Evolutionary conservation across 2,797 vertebrate species (phyloP), one percentile per base, ranked within the genome.

Genomic region (Sebastes itinus): DNA sequence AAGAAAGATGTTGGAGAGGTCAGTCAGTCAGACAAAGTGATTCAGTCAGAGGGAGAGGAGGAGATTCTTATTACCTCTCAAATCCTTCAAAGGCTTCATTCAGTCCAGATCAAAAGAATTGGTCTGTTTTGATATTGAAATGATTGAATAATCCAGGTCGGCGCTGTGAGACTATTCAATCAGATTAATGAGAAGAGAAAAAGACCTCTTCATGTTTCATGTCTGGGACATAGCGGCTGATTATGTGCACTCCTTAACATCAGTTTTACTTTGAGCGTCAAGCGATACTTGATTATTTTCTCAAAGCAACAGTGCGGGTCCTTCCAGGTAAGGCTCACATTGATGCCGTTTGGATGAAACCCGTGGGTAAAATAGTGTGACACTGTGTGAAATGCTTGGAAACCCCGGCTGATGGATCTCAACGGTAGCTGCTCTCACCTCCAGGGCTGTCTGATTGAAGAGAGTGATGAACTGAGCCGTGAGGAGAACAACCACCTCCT

Each of bases 391-490:
- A 87, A 88, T 84, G 87, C 85, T 88, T 88, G 80, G 80, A 81
- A 87, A 82, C 70, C 62, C 70, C 12, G 62, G 86, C 81, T 91
- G 82, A 88, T 84, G 82, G 91, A 88, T 89, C 83, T 87, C 81
- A 70, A 75, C 61, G 52, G 84, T 49, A 46, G 87, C 64, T 65
- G 85, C 75, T 87, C 93, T 92, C 90, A 97, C 97, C 95, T 97
- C 97, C 73, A 97, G 92, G 23, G 97, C 96, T 0, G 96, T 97
- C 91, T 97, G 96, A 92, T 97, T 97, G 95, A 97, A 97, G 78
- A 97, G 96, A 22, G 96, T 97, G 91, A 97, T 96, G 94, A 97
- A 97, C 92, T 97, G 96, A 79, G 96, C 96, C 0, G 96, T 95
- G 80, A 97, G 95, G 46, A 97, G 94, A 84, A 97, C 96, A 79